These are phyloP conservation scores for Rhea pennata DNA, from an alignment of 2,113 vertebrate species.

Conservation along the genomic window DNA sequence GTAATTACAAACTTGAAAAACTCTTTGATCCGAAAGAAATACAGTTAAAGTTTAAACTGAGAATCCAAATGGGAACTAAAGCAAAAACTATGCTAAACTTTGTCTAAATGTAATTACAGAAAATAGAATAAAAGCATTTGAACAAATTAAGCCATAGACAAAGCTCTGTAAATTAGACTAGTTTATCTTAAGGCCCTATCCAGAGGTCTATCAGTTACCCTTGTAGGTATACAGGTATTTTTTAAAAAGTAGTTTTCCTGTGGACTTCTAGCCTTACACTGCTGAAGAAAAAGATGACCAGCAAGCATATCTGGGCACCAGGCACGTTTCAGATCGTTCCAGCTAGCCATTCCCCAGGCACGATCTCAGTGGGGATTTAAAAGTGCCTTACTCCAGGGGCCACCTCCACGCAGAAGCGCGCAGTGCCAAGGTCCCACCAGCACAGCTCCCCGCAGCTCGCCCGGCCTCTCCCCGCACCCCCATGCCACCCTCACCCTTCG, in stretches of 20 bases:
- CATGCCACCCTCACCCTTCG: rapidly evolving
- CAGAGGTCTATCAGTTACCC: background rate
- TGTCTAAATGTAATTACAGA: background rate
- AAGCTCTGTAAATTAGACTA: background rate
- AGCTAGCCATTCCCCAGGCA: background rate
- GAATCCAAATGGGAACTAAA: background rate
- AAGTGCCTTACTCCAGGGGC: background rate
- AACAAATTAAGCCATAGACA: background rate
- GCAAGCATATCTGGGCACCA: background rate
- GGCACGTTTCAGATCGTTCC: background rate
- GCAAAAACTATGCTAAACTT: background rate
- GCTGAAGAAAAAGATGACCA: background rate
- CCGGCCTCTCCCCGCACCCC: rapidly evolving
- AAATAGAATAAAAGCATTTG: background rate
- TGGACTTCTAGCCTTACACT: background rate
- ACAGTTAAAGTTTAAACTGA: background rate
- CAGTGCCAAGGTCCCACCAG: background rate
- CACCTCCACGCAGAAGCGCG: background rate
- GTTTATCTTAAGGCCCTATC: background rate
- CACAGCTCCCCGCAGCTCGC: background rate
- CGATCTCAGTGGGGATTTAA: background rate
- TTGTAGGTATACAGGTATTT: background rate
- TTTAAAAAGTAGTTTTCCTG: rapidly evolving
- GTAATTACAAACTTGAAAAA: background rate
- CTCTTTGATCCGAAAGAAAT: background rate